These are phyloP conservation scores for Temnothorax longispinosus DNA, from an alignment of 1,140 invertebrate genomes.

Conservation along the genomic window DNA sequence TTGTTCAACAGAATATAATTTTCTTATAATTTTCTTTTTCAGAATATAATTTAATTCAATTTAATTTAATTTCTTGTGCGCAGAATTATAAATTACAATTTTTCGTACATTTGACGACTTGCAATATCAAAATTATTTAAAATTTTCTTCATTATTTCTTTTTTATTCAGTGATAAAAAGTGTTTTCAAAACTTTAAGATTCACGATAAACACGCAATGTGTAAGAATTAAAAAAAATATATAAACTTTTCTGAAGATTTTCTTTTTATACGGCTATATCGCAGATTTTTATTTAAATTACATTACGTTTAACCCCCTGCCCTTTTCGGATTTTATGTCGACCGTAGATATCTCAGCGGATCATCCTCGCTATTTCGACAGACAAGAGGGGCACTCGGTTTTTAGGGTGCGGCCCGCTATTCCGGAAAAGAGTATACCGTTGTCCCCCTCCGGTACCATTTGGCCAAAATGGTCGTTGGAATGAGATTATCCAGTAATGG, in stretches of 20 bases:
- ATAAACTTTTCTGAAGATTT: neutral
- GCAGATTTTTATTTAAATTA: conserved; percentile 37
- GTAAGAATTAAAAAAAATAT: neutral
- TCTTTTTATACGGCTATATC: neutral
- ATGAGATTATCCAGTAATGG: conserved; percentile 64
- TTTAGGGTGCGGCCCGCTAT: conserved; percentile 44
- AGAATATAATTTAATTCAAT: neutral
- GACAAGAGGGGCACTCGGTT: conserved; percentile 29
- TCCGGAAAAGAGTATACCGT: conserved; percentile 40
- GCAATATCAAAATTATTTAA: neutral
- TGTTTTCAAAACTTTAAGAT: neutral
- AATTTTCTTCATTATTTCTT: neutral
- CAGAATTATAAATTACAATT: neutral
- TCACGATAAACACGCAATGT: neutral
- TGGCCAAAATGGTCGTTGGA: conserved; percentile 24
- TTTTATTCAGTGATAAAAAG: neutral
- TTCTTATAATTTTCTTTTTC: neutral
- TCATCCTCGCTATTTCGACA: conserved; percentile 45
- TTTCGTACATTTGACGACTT: neutral
- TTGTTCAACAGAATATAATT: neutral
- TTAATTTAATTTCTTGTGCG: neutral
- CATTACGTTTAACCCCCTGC: neutral
- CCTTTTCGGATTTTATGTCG: neutral
- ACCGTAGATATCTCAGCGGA: conserved; percentile 19
- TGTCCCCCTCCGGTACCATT: conserved; percentile 33